Conservation (phyloP, 2,888 invertebrate genomes). For the Agrotis ipsilon region DNA sequence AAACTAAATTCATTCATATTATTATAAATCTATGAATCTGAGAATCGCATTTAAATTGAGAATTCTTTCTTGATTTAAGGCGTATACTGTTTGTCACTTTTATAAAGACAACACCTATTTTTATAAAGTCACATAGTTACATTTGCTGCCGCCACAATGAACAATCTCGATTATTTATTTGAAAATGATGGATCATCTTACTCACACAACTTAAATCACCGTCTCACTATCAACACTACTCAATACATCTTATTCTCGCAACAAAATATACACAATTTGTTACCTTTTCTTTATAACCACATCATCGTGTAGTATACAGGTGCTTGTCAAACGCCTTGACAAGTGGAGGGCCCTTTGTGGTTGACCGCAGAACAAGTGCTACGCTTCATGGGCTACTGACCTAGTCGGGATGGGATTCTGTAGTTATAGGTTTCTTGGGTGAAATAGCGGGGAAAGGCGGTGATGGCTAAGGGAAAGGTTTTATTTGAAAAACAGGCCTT, state of each 20-base stretch:
- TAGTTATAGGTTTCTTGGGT: background rate
- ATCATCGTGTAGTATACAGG: constrained; percentile 5
- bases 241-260: background rate
- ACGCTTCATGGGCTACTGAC: constrained; percentile 45
- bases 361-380: constrained; percentile 42
- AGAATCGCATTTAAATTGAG: too few relatives aligned
- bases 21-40: too few relatives aligned
- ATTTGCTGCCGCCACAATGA: too few relatives aligned
- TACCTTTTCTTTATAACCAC: constrained; percentile 33
- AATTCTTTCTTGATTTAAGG: too few relatives aligned
- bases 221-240: background rate
- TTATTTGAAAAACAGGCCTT: too few relatives aligned
- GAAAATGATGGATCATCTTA: background rate
- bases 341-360: constrained; percentile 49
- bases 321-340: constrained; percentile 33
- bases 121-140: too few relatives aligned
- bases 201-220: background rate
- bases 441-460: too few relatives aligned
- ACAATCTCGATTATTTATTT: too few relatives aligned
- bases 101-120: too few relatives aligned
- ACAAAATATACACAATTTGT: constrained; percentile 20
- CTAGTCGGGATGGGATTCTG: constrained; percentile 31
- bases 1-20: too few relatives aligned
- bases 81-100: too few relatives aligned
- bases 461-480: too few relatives aligned